These are phyloP conservation scores for Amiota communis DNA, from an alignment of 2,888 invertebrate species.

Conservation along the genomic window DNA sequence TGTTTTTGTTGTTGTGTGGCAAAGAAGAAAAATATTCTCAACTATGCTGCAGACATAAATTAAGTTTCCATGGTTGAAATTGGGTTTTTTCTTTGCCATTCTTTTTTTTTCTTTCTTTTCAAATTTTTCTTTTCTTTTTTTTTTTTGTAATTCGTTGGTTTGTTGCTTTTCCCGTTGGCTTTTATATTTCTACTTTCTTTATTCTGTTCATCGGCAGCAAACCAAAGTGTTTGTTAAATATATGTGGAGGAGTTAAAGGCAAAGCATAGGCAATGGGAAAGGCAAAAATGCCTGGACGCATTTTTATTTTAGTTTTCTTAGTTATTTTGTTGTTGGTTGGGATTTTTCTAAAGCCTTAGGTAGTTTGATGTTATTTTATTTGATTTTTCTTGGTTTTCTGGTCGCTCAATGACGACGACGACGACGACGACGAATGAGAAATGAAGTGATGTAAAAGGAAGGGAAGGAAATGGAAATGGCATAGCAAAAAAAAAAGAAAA, in stretches of 20 bases:
- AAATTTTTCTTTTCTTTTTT: slow-evolving; percentile 43
- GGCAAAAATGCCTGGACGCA: slow-evolving; percentile 37
- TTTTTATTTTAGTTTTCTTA: slow-evolving; percentile 23
- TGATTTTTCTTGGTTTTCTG: slow-evolving; percentile 49
- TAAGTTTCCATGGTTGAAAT: slow-evolving; percentile 74
- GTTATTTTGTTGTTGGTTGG: slow-evolving; percentile 43
- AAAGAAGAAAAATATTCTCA: slow-evolving; percentile 69
- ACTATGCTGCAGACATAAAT: slow-evolving; percentile 73
- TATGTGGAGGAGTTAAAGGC: slow-evolving; percentile 55
- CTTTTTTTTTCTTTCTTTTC: neutral
- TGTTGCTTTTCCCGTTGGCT: slow-evolving; percentile 63
- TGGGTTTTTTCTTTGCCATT: slow-evolving; percentile 52
- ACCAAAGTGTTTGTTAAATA: slow-evolving; percentile 14
- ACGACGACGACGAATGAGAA: neutral
- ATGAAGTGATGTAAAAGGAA: slow-evolving; percentile 17
- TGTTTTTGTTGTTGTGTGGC: neutral
- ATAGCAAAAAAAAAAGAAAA: slow-evolving; percentile 35
- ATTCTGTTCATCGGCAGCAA: slow-evolving; percentile 31
- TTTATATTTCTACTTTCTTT: slow-evolving; percentile 54
- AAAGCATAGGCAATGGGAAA: slow-evolving; percentile 50
- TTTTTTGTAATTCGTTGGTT: slow-evolving; percentile 27
- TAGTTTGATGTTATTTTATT: slow-evolving; percentile 68
- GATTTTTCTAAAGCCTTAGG: slow-evolving; percentile 65
- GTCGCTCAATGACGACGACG: neutral
- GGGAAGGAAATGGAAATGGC: slow-evolving; percentile 31